Base-by-base conservation (phyloP, 1,140 invertebrate genomes). In the Aricia agestis region DNA sequence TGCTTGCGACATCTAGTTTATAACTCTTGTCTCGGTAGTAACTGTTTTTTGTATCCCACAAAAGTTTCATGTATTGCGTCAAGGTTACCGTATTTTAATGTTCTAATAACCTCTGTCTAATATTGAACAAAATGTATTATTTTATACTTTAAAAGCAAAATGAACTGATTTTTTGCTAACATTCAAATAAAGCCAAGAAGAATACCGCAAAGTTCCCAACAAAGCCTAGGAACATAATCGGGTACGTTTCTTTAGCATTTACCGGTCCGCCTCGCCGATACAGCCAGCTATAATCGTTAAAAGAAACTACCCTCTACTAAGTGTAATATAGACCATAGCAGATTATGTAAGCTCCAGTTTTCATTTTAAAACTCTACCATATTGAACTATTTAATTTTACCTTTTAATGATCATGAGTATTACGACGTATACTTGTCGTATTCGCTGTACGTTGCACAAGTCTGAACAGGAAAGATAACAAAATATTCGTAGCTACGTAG, bases 271-370 rank as follows among this genome's bases (percentile, higher is more conserved):
- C 69, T 73, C 73, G 69, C 63, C 70, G 72, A 75, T 81, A 78
- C 73, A 72, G 71, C 61, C 69, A 15, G 72, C 75, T 63, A 78
- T 79, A 77, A 79, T 68, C 80, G 79, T 81, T 81, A 79, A 79
- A 79, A 70, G 72, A 74, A 81, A 81, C 78, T 79, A 78, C 78
- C 72, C 66, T 66, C 74, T 68, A 74, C 78, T 75, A 76, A 81
- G 76, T 78, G 75, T 77, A 77, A 76, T 78, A 78, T 74, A 75
- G 74, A 69, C 75, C 75, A 71, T 75, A 74, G 66, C 70, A 67
- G 76, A 75, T 81, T 81, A 81, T 78, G 73, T 72, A 66, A 59
- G 18, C 45, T 32, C 67, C 74, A 66, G 77, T 77, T 78, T 74
- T 76, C 71, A 25, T 66, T 78, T 77, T 78, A 72, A 74, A 76